phyloP scores from a whole-genome alignment of 2,888 invertebrate genomes.

The Hedya salicella region DNA sequence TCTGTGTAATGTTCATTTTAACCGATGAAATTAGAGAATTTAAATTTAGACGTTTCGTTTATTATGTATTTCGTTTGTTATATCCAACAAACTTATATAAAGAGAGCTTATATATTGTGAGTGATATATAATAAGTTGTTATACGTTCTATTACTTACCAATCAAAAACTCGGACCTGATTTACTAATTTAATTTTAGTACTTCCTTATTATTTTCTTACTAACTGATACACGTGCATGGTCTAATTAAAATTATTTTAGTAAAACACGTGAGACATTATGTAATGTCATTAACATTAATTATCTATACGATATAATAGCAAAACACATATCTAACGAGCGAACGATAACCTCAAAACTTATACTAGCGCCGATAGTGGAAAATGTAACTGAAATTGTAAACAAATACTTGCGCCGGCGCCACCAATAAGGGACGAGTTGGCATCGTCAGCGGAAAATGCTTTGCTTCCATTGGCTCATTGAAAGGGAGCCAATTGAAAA shows the following conservation, averaged over 20 bases:
- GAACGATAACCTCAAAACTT: constrained; percentile 31
- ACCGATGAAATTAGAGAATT: too few species aligned
- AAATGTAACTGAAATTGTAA: constrained; percentile 32
- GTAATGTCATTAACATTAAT: too few species aligned
- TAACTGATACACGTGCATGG: neutral
- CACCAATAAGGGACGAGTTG: constrained; percentile 35
- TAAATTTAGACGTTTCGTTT: too few species aligned
- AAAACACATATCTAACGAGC: constrained; percentile 27
- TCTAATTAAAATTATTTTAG: constrained; percentile 1
- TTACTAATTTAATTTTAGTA: too few species aligned
- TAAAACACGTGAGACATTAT: neutral
- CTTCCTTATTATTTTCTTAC: neutral
- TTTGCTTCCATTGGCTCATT: constrained; percentile 65
- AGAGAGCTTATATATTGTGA: too few species aligned
- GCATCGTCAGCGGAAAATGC: constrained; percentile 29
- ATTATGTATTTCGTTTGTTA: too few species aligned
- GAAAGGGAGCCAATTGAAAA: constrained; percentile 22
- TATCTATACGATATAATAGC: constrained; percentile 10
- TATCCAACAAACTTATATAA: too few species aligned
- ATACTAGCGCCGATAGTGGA: constrained; percentile 7
- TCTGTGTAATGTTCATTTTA: too few species aligned
- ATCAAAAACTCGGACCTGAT: too few species aligned
- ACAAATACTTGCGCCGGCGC: constrained; percentile 26
- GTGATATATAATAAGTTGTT: too few species aligned
- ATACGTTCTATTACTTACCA: too few species aligned